Percentiles rank a stretch among this genome's conserved stretches.
These are phyloP conservation scores for Folsomia candida DNA, from an alignment of 2,888 invertebrate genomes.

Conservation along the genomic window DNA sequence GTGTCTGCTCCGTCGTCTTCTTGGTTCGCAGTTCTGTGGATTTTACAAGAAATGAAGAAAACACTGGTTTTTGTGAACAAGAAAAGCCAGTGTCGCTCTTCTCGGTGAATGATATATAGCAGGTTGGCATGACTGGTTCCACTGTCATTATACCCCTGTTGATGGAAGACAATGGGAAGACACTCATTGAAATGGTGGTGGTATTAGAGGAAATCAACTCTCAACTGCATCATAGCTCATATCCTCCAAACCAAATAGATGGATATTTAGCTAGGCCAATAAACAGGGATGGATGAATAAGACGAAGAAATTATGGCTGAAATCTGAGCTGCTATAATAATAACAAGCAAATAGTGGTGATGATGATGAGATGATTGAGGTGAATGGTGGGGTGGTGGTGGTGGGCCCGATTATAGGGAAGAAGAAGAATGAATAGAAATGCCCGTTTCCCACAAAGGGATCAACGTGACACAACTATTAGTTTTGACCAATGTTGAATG, in stretches of 20 bases:
- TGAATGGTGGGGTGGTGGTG: too few relatives aligned
- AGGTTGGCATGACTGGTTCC: constrained; percentile 17
- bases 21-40: constrained; percentile 4
- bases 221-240: too few relatives aligned
- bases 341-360: not conserved
- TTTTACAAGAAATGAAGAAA: constrained; percentile 6
- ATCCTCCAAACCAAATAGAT: too few relatives aligned
- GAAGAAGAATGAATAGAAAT: constrained; percentile 15
- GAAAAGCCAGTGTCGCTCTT: not conserved
- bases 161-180: constrained; percentile 15
- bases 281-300: constrained; percentile 7
- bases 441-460: constrained; percentile 35
- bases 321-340: not conserved
- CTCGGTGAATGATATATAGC: not conserved
- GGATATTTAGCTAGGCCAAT: too few relatives aligned
- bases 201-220: too few relatives aligned
- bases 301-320: not conserved
- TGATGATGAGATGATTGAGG: too few relatives aligned
- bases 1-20: too few relatives aligned
- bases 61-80: not conserved
- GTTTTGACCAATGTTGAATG: constrained; percentile 49
- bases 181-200: constrained; percentile 1
- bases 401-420: constrained; percentile 1
- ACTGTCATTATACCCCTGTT: constrained; percentile 19
- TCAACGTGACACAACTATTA: constrained; percentile 51